Evolutionary conservation across 92 coral and sea anemone genomes (phyloP).

Genomic region (Parazoanthus swiftii): DNA sequence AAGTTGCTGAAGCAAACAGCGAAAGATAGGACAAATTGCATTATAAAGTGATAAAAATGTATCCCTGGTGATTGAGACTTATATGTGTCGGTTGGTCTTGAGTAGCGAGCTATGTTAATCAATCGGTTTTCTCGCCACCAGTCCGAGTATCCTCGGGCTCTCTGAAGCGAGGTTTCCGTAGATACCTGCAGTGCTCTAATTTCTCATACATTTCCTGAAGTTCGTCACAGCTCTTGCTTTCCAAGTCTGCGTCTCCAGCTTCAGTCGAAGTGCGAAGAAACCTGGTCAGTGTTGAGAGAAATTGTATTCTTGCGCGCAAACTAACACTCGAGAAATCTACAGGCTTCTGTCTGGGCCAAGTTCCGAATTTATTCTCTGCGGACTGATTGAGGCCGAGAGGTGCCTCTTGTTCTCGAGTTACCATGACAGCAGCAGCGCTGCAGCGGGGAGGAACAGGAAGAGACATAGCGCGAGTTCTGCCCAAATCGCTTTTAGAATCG

Average conservation of each 20-base stretch:
- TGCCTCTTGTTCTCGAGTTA: background rate
- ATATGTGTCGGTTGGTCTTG: background rate
- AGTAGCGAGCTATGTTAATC: background rate
- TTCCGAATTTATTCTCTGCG: slow-evolving; percentile 5
- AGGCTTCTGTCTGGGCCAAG: slow-evolving; percentile 13
- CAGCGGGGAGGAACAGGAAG: background rate
- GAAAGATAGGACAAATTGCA: too few relatives aligned
- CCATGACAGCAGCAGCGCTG: background rate
- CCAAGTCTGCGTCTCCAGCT: background rate
- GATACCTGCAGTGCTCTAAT: slow-evolving; percentile 20
- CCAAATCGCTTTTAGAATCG: background rate
- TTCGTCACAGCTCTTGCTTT: background rate
- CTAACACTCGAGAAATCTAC: slow-evolving; percentile 16
- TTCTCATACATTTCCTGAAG: background rate
- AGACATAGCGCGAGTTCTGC: slow-evolving; percentile 17
- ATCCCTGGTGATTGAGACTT: background rate
- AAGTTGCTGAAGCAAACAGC: too few relatives aligned
- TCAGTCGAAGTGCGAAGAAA: slow-evolving; percentile 3
- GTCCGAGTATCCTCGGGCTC: background rate
- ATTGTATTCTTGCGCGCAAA: slow-evolving; percentile 26
- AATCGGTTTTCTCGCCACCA: background rate
- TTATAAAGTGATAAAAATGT: background rate
- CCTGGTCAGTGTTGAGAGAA: slow-evolving; percentile 14
- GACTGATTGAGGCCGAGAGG: background rate
- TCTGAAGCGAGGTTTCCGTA: background rate